Evolutionary conservation across 2,888 invertebrate species (phyloP), one percentile per base, ranked within the genome.

Genomic region (Dolichopus griseipennis): DNA sequence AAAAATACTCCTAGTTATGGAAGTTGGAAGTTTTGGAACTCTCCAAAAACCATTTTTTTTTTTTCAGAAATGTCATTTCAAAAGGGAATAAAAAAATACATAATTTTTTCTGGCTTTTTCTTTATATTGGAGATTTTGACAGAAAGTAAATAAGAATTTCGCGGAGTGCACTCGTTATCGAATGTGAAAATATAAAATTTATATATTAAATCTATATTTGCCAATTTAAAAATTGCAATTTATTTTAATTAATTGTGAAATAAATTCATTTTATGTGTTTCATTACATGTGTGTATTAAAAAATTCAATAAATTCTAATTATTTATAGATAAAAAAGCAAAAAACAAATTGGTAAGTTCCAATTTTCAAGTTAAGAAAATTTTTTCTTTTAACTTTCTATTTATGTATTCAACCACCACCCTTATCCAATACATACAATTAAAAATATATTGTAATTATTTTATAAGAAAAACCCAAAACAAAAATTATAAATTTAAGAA

Each of bases 61-160:
- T n/a, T n/a, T n/a, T n/a, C n/a, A n/a, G 41, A 41, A 9, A 41
- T 41, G 9, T 12, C 9, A 41, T 12, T 41, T 41, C 3, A 41
- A 41, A 41, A 41, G 41, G 8, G 15, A 9, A 9, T 12, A 41
- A 41, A 41, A 41, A 41, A 15, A 15, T 41, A 41, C 9, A 12
- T 41, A 6, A n/a, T 41, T 41, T 41, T 27, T 27, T 27, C 27
- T 27, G 27, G 41, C 15, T 41, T 41, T 41, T 41, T 9, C 8
- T 41, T 41, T 41, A 41, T 41, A 41, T 41, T 41, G 41, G 18
- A 52, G 18, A 52, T 52, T 52, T 52, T 52, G 52, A 52, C 52
- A 52, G 52, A 52, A 52, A 52, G 52, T 52, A 52, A 52, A 52
- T 52, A 52, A 52, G 52, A 52, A 18, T 52, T 52, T 52, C 52